Percentiles rank a stretch among this genome's conserved stretches.
These are phyloP conservation scores for Puffinus mauretanicus DNA, from an alignment of 2,113 vertebrate species.

Conservation along the genomic window DNA sequence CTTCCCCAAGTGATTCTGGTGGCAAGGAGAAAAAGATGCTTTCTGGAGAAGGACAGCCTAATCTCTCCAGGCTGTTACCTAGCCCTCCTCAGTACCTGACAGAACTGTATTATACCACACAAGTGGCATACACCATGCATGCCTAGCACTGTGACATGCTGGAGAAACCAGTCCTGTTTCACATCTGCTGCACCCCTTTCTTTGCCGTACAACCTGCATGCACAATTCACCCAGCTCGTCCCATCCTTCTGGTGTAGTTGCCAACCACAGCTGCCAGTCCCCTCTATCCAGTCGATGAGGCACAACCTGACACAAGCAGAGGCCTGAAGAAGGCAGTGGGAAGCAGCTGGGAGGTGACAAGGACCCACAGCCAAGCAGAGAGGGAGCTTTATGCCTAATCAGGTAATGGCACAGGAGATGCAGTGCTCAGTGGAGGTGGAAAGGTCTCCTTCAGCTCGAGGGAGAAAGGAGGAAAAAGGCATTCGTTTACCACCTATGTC, in stretches of 20 bases:
- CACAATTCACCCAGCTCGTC: neutral
- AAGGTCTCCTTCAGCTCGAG: neutral
- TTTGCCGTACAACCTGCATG: neutral
- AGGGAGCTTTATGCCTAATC: neutral
- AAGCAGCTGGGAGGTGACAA: neutral
- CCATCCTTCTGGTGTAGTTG: neutral
- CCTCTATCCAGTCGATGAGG: neutral
- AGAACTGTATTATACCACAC: neutral
- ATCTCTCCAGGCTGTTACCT: neutral
- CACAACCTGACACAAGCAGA: neutral
- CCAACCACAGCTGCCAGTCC: neutral
- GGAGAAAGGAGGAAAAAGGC: neutral
- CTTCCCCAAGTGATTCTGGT: neutral
- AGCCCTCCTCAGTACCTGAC: neutral
- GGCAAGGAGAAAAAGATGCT: neutral
- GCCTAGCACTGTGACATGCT: neutral
- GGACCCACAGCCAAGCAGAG: neutral
- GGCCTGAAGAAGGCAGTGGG: neutral
- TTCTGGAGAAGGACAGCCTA: neutral
- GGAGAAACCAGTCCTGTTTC: neutral
- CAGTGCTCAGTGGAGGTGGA: neutral
- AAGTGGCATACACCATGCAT: neutral
- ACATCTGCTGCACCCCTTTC: neutral
- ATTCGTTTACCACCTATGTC: neutral
- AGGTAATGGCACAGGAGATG: neutral